A percentile compares a stretch with the other conserved stretches of the same genome.
phyloP scores from a whole-genome alignment of 2,113 vertebrate genomes.

The Telmatochromis sp. region DNA sequence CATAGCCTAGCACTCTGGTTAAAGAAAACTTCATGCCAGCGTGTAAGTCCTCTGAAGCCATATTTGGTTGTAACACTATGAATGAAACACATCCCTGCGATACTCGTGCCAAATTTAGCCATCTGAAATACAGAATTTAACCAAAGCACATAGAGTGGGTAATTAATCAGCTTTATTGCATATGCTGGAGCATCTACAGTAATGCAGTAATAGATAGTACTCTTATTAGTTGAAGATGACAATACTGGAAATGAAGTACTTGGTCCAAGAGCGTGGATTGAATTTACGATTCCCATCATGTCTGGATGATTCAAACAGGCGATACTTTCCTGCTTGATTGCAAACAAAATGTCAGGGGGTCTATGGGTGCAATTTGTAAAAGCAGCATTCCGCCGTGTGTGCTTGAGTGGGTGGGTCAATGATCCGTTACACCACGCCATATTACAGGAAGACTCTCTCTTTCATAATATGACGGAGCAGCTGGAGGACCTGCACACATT shows the following conservation, averaged over 20 bases:
- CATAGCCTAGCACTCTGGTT: neutral
- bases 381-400: constrained; percentile 42
- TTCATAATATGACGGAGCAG: constrained; percentile 17
- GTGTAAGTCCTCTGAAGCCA: neutral
- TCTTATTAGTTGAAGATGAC: neutral
- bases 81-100: neutral
- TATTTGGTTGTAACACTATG: neutral
- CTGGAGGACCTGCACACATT: neutral
- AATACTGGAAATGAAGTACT: neutral
- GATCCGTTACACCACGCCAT: constrained; percentile 34
- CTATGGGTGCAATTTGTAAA: constrained; percentile 58
- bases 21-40: neutral
- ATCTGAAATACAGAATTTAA: neutral
- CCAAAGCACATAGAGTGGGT: neutral
- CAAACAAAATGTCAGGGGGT: constrained; percentile 56
- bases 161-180: neutral
- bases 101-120: neutral
- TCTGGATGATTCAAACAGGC: constrained; percentile 26
- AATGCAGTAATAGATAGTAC: neutral
- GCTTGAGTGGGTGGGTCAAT: constrained; percentile 56
- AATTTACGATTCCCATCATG: constrained; percentile 45
- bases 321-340: constrained; percentile 47
- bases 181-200: neutral
- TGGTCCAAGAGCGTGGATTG: constrained; percentile 1
- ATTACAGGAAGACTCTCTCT: constrained; percentile 22